A percentile compares a stretch with the other conserved stretches of the same genome.
phyloP scores from a whole-genome alignment of 2,888 invertebrate species.

The Petrolisthes cinctipes region DNA sequence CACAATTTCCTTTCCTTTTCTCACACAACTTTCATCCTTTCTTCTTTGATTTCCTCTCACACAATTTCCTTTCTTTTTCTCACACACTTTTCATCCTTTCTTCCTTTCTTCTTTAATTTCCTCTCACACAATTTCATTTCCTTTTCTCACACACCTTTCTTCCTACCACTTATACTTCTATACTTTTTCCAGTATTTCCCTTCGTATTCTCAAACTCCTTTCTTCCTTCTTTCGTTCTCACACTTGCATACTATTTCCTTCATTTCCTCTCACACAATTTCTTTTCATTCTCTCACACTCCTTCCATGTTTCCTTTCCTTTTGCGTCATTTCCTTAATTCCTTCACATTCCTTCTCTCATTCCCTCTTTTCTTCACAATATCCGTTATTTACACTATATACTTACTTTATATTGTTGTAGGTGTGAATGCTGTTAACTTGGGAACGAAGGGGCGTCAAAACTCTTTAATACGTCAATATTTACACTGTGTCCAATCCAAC shows the following conservation, averaged over 20 bases:
- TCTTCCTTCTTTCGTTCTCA: not conserved
- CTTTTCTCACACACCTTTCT: not conserved
- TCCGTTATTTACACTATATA: not conserved
- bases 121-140: not conserved
- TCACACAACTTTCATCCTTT: not conserved
- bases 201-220: not conserved
- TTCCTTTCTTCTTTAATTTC: not conserved
- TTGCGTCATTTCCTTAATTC: constrained; percentile 9
- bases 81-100: not conserved
- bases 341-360: not conserved
- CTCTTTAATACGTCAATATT: too few relatives aligned
- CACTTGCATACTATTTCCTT: not conserved
- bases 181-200: not conserved
- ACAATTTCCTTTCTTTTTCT: not conserved
- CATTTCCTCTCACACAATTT: not conserved
- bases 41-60: not conserved
- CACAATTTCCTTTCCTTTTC: not conserved
- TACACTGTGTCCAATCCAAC: too few relatives aligned
- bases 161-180: not conserved
- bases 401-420: not conserved
- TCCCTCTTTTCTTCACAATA: not conserved
- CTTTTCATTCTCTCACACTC: not conserved
- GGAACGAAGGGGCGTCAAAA: too few relatives aligned
- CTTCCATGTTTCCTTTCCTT: constrained; percentile 3
- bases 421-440: too few relatives aligned